These are phyloP conservation scores for Eretmochelys imbricata DNA, from an alignment of 2,113 vertebrate genomes.

Conservation along the genomic window DNA sequence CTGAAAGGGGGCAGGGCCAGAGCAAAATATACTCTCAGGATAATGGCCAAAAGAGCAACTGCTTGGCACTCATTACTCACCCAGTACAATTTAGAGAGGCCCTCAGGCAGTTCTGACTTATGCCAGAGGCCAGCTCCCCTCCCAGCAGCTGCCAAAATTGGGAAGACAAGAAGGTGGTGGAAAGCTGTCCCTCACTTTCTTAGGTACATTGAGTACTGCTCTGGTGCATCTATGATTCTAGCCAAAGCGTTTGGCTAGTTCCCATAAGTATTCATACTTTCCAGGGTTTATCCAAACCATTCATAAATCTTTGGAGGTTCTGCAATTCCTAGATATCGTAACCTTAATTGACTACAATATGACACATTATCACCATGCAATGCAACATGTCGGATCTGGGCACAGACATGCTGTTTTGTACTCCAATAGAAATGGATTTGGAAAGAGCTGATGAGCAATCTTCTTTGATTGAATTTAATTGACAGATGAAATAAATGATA, in stretches of 20 bases:
- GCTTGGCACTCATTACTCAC: neutral
- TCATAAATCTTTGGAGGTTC: neutral
- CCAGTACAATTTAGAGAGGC: neutral
- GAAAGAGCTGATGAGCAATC: neutral
- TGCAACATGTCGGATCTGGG: neutral
- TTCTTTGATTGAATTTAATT: neutral
- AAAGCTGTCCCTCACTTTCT: neutral
- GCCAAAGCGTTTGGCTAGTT: neutral
- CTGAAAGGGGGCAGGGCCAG: neutral
- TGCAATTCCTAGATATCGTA: neutral
- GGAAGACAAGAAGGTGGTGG: neutral
- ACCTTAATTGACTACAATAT: fast-evolving
- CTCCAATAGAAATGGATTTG: neutral
- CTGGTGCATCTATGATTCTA: neutral
- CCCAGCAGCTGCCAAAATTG: neutral
- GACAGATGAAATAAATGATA: neutral
- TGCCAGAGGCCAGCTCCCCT: neutral
- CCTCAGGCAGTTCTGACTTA: neutral
- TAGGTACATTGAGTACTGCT: neutral
- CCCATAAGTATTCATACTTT: neutral
- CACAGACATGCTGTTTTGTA: neutral
- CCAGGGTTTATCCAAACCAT: neutral
- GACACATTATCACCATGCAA: neutral
- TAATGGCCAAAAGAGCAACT: neutral
- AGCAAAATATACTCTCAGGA: neutral